phyloP scores from a whole-genome alignment of 2,888 invertebrate genomes.

The Drosophila emarginata region DNA sequence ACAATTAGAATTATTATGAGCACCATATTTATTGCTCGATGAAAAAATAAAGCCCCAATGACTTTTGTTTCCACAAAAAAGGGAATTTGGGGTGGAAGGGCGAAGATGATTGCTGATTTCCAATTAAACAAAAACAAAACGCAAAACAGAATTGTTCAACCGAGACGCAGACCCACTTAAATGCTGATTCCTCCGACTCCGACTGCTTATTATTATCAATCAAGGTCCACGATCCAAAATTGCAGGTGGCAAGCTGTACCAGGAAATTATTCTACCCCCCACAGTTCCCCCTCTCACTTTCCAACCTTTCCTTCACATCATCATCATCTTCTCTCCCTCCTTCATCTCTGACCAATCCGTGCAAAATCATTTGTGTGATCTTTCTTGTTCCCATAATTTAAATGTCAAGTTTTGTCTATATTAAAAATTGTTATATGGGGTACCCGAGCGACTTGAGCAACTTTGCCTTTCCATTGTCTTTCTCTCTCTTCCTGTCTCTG shows the following conservation, averaged over 20 bases:
- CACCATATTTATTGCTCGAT: constrained; percentile 70
- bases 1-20: constrained; percentile 80
- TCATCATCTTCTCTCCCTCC: neutral
- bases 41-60: neutral
- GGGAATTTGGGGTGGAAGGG: neutral
- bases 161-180: constrained; percentile 23
- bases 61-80: constrained; percentile 3
- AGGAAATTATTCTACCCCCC: constrained; percentile 50
- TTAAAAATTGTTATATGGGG: constrained; percentile 75
- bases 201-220: constrained; percentile 18
- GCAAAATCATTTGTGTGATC: constrained; percentile 39
- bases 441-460: constrained; percentile 12
- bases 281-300: neutral
- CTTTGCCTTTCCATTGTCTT: constrained; percentile 1
- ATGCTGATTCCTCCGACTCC: constrained; percentile 8
- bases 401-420: constrained; percentile 82
- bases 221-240: constrained; percentile 33
- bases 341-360: constrained; percentile 1
- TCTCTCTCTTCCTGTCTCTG: neutral
- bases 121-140: constrained; percentile 31
- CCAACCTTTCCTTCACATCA: constrained; percentile 24
- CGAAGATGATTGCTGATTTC: constrained; percentile 19
- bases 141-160: constrained; percentile 16
- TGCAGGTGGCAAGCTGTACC: constrained; percentile 57
- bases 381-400: constrained; percentile 82